A percentile compares a stretch with the other conserved stretches of the same genome.
phyloP scores from a whole-genome alignment of 2,113 vertebrate genomes.

The Ammodytes marinus region DNA sequence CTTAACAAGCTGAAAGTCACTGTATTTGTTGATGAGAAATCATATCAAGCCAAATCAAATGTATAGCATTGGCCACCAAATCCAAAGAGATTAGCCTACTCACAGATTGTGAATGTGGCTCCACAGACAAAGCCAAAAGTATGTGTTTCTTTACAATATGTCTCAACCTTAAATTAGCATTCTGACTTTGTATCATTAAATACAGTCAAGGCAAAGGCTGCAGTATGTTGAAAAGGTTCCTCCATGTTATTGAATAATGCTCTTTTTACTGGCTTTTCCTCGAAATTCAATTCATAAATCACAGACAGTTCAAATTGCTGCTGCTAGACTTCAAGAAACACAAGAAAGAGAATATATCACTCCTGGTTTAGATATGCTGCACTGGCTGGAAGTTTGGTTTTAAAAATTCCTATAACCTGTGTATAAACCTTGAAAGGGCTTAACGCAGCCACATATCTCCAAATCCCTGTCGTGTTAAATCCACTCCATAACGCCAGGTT shows the following conservation, averaged over 20 bases:
- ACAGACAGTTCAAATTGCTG: conserved; percentile 30
- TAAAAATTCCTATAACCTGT: conserved; percentile 60
- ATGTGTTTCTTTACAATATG: background rate
- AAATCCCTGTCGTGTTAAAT: conserved; percentile 68
- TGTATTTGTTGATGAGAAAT: conserved; percentile 1
- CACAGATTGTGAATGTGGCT: background rate
- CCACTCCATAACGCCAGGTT: conserved; percentile 40
- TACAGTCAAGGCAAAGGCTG: conserved; percentile 5
- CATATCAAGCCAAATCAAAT: conserved; percentile 19
- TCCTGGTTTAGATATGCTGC: conserved; percentile 40
- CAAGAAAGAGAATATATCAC: conserved; percentile 20
- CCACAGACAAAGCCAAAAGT: too few species aligned
- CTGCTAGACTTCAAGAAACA: conserved; percentile 39
- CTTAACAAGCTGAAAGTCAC: conserved; percentile 36
- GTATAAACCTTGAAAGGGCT: conserved; percentile 64
- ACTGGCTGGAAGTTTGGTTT: conserved; percentile 41
- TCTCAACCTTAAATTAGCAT: background rate
- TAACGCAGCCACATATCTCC: conserved; percentile 54
- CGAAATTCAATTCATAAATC: conserved; percentile 34
- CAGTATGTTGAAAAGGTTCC: conserved; percentile 19
- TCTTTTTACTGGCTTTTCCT: conserved; percentile 8
- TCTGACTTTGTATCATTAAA: conserved; percentile 17
- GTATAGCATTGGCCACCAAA: background rate
- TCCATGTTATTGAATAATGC: conserved; percentile 42
- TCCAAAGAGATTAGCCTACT: background rate